Percentiles rank a stretch among this genome's conserved stretches.
phyloP scores from a whole-genome alignment of 1,140 invertebrate genomes.

The Harpegnathos saltator region DNA sequence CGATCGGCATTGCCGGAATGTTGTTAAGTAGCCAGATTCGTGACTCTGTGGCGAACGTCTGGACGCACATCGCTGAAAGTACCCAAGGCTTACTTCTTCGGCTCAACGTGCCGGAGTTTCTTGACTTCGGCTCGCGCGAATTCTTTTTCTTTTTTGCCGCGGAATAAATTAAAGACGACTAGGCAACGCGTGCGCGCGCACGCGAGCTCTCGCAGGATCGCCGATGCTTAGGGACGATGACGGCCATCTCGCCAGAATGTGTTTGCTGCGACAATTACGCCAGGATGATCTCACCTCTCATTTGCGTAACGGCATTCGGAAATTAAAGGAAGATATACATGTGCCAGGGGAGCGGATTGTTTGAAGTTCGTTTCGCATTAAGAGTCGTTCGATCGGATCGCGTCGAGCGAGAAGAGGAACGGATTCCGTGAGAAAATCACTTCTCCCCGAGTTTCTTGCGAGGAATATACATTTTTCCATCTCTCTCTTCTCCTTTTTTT shows the following conservation, averaged over 20 bases:
- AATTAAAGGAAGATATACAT: conserved; percentile 1
- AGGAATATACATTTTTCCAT: too few species aligned
- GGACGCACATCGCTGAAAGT: conserved; percentile 39
- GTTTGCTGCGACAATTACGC: not conserved
- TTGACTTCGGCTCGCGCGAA: conserved; percentile 37
- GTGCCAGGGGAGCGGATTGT: not conserved
- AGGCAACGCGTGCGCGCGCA: too few species aligned
- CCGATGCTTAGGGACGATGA: not conserved
- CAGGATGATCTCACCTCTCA: not conserved
- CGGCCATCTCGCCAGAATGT: not conserved
- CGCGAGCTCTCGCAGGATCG: not conserved
- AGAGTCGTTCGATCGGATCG: not conserved
- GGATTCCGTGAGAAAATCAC: too few species aligned
- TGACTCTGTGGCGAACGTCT: conserved; percentile 25
- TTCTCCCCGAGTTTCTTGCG: too few species aligned
- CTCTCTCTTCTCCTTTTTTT: too few species aligned
- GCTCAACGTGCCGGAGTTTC: conserved; percentile 34
- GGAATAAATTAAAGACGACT: conserved; percentile 6
- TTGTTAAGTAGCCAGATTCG: conserved; percentile 53
- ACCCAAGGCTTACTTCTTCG: conserved; percentile 26
- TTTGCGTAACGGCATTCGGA: conserved; percentile 12
- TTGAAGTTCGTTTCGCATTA: not conserved
- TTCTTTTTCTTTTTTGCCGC: conserved; percentile 9
- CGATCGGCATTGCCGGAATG: conserved; percentile 48
- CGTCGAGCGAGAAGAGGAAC: too few species aligned